Base-by-base conservation (phyloP, 2,113 vertebrate genomes). In the Rallus limicola region DNA sequence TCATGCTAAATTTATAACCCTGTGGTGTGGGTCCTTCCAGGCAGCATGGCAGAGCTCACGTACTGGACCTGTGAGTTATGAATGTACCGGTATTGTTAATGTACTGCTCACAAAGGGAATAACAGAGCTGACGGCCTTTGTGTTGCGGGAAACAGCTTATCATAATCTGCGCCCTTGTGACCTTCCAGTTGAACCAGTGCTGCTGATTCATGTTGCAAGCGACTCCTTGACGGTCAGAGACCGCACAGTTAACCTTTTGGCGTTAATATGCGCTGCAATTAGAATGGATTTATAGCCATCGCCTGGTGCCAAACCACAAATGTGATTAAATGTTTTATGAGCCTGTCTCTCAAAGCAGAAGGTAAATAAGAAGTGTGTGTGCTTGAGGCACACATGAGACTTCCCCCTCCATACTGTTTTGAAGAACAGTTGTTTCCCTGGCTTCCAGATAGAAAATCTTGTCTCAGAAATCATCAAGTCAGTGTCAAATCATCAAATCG, bases 311-410 rank as follows among this genome's bases (percentile, higher is more conserved):
- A 97, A 81, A 78, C 91, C 88, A 59, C 94, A 96, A 78, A 85
- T 90, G 92, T 86, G 93, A 96, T 95, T 82, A 95, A 94, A 96
- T 94, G 86, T 94, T 95, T 97, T 91, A 79, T 62, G 92, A 90
- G 86, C 71, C 74, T 96, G 97, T 84, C 88, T 74, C 96, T 96
- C 90, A 97, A 93, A 97, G 85, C 67, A 82, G 92, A 74, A 93
- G 83, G 77, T 94, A 95, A 80, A 69, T 82, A 82, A 4, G 0
- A 86, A 75, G 33, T 71, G 14, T 59, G 44, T 24, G 42, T 36
- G 25, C 33, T 90, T 88, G 50, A 82, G 72, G 38, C 88, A 53
- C 53, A 91, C 79, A 65, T 33, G 48, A 63, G 33, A 46, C 44
- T 74, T 58, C 17, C 25, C 26, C 50, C 50, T 23, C 50, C n/a